Evolutionary conservation across 2,888 invertebrate species (phyloP).

Genomic region (Conomelus anceps): DNA sequence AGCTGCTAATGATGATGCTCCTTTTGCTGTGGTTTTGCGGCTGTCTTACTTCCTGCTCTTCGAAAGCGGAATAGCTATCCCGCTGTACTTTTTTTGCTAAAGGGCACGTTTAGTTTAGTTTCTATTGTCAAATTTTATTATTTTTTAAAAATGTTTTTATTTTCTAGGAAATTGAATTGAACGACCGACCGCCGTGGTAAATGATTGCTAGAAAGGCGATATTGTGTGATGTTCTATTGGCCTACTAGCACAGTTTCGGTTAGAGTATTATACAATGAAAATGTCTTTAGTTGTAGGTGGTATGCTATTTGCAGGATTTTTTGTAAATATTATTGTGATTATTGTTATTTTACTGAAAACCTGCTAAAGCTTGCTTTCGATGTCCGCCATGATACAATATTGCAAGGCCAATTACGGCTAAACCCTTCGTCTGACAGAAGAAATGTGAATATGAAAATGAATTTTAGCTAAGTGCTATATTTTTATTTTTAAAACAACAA

Average conservation of each 20-base stretch:
- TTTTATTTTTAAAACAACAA: too few relatives aligned
- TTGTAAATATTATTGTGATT: too few relatives aligned
- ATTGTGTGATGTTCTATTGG: not conserved
- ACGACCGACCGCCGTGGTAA: not conserved
- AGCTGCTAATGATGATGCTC: not conserved
- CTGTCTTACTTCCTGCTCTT: not conserved
- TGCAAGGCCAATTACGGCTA: too few relatives aligned
- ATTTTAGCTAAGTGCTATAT: too few relatives aligned
- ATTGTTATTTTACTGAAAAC: too few relatives aligned
- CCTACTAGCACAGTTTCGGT: not conserved
- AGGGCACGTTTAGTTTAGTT: not conserved
- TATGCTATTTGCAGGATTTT: too few relatives aligned
- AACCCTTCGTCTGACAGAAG: too few relatives aligned
- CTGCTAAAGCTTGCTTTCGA: too few relatives aligned
- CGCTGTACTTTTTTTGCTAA: not conserved
- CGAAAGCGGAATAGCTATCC: not conserved
- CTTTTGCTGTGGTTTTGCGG: not conserved
- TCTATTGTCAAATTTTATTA: not conserved
- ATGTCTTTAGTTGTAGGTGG: too few relatives aligned
- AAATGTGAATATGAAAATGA: too few relatives aligned
- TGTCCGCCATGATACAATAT: too few relatives aligned
- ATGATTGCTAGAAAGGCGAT: not conserved
- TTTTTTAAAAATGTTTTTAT: not conserved
- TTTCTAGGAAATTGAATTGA: not conserved
- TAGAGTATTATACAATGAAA: too few relatives aligned